Conservation (phyloP, 2,888 invertebrate genomes). For the Stenodema calcarata region DNA sequence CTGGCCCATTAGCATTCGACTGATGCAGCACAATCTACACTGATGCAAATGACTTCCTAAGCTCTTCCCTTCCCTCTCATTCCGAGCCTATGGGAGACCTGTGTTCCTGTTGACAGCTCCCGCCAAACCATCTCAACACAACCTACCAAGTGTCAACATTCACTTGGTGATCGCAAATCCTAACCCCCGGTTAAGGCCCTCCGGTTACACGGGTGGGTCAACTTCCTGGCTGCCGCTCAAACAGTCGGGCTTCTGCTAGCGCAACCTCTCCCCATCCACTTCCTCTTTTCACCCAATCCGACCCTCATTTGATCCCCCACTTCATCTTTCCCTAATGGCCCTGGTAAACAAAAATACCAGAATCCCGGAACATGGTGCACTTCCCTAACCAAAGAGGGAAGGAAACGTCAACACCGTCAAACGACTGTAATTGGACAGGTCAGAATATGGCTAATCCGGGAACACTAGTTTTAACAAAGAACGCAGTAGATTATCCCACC, state of each 20-base stretch:
- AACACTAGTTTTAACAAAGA: background rate
- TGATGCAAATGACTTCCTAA: constrained; percentile 53
- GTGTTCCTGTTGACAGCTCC: constrained; percentile 35
- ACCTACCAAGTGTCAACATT: background rate
- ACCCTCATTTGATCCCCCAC: background rate
- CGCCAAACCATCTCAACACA: background rate
- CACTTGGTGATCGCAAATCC: constrained; percentile 6
- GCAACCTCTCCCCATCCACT: background rate
- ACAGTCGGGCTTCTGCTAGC: constrained; percentile 23
- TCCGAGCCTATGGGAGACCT: background rate
- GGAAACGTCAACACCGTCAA: constrained; percentile 18
- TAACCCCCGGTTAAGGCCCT: background rate
- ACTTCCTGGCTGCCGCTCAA: constrained; percentile 34
- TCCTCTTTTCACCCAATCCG: background rate
- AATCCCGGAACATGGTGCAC: background rate
- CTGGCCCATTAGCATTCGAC: constrained; percentile 53
- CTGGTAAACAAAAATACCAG: constrained; percentile 28
- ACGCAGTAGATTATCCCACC: no score
- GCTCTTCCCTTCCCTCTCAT: background rate
- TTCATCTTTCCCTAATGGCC: background rate
- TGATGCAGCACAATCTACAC: constrained; percentile 53
- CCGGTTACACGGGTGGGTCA: constrained; percentile 26
- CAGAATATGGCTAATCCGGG: background rate
- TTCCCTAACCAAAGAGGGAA: constrained; percentile 1
- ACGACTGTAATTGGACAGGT: background rate